A percentile compares a stretch with the other conserved stretches of the same genome.
Conservation (phyloP, 2,797 vertebrate genomes). For the Tokudaia tokunoshimensis region DNA sequence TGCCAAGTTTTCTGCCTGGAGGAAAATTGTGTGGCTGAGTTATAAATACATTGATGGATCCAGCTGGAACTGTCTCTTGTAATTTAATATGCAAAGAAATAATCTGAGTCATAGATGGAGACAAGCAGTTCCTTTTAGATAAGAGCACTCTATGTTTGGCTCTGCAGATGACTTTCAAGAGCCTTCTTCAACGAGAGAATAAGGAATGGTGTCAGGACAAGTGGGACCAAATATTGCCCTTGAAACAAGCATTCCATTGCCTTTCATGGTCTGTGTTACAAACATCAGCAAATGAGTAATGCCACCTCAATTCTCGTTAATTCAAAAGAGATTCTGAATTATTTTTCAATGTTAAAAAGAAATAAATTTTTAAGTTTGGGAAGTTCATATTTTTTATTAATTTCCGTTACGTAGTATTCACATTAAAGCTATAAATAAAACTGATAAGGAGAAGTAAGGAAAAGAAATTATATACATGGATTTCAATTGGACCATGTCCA, state of each 20-base stretch:
- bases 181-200: slow-evolving; percentile 56
- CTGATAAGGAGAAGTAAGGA: background rate
- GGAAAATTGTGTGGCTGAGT: slow-evolving; percentile 84
- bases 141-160: slow-evolving; percentile 76
- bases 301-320: slow-evolving; percentile 44
- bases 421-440: background rate
- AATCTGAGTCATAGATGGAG: slow-evolving; percentile 79
- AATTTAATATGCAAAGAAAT: slow-evolving; percentile 87
- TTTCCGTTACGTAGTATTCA: slow-evolving; percentile 35
- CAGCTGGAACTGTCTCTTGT: slow-evolving; percentile 83
- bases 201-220: slow-evolving; percentile 71
- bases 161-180: slow-evolving; percentile 67
- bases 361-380: slow-evolving; percentile 12
- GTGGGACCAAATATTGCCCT: slow-evolving; percentile 66
- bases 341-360: slow-evolving; percentile 49
- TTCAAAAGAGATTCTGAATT: slow-evolving; percentile 2
- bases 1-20: slow-evolving; percentile 83
- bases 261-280: background rate
- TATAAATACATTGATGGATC: slow-evolving; percentile 86
- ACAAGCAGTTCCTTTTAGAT: slow-evolving; percentile 75
- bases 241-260: slow-evolving; percentile 61
- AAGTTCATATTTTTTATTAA: slow-evolving; percentile 7
- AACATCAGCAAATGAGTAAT: background rate
- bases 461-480: background rate
- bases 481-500: background rate